Percentiles rank a stretch among this genome's conserved stretches.
These are phyloP conservation scores for Pachyuromys duprasi DNA, from an alignment of 2,797 vertebrate species.

Conservation along the genomic window DNA sequence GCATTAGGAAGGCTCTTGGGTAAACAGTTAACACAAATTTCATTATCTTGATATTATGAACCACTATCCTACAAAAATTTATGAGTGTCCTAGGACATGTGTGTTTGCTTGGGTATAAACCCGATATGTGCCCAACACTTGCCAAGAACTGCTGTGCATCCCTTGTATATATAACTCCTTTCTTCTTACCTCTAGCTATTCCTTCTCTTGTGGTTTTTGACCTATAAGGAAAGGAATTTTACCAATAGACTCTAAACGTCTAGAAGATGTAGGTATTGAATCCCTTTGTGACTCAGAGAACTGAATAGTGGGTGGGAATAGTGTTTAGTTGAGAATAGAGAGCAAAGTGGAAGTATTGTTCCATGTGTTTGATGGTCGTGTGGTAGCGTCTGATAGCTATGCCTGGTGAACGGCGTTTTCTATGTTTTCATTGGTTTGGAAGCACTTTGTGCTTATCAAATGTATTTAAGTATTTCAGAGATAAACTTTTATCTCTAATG, in stretches of 20 bases:
- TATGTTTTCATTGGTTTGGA: background rate
- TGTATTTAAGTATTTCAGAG: background rate
- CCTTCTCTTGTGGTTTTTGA: background rate
- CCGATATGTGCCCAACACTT: background rate
- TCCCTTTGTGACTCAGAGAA: background rate
- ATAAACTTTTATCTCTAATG: background rate
- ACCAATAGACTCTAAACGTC: background rate
- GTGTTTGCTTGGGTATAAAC: background rate
- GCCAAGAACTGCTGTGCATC: background rate
- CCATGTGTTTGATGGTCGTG: background rate
- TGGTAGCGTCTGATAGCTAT: background rate
- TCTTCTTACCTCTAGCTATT: background rate
- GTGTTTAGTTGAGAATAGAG: background rate
- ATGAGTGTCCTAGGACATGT: background rate
- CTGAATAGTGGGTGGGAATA: background rate
- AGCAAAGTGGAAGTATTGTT: background rate
- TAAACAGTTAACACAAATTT: background rate
- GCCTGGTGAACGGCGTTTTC: background rate
- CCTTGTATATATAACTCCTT: background rate
- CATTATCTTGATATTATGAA: background rate
- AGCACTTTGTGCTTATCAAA: background rate
- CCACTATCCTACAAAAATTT: background rate
- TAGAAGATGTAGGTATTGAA: background rate
- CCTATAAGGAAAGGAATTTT: background rate
- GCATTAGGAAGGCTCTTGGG: background rate